Evolutionary conservation across 2,113 vertebrate genomes (phyloP).

Genomic region (Calidris pugnax): DNA sequence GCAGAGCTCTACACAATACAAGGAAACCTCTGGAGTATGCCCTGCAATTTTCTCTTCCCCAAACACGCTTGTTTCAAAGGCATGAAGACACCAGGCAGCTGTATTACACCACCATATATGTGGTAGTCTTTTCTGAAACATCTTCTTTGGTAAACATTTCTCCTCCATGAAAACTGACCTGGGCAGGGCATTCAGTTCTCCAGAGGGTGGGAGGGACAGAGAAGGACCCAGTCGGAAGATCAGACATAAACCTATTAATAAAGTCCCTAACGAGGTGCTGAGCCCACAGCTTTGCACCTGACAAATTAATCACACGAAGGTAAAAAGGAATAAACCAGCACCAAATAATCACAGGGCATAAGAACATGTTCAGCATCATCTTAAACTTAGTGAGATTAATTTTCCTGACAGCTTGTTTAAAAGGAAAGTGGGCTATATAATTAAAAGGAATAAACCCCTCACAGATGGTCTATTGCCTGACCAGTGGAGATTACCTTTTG

Average conservation of each 20-base stretch:
- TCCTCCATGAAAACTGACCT: not conserved
- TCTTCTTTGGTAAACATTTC: not conserved
- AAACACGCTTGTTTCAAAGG: not conserved
- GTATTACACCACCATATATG: not conserved
- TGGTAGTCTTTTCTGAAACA: not conserved
- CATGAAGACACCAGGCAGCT: not conserved
- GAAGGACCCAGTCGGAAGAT: not conserved
- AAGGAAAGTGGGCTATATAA: not conserved
- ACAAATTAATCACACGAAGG: not conserved
- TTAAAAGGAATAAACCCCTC: not conserved
- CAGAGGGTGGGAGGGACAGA: not conserved
- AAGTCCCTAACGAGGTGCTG: not conserved
- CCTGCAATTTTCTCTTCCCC: not conserved
- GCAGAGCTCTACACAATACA: not conserved
- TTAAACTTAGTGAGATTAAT: not conserved
- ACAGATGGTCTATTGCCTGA: not conserved
- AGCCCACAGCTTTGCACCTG: not conserved
- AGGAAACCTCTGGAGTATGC: not conserved
- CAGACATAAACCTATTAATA: not conserved
- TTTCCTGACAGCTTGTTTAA: slow-evolving; percentile 14
- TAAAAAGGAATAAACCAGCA: not conserved
- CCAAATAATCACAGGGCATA: not conserved
- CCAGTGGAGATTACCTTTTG: not conserved
- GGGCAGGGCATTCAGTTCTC: not conserved
- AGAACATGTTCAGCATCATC: not conserved